phyloP scores from a whole-genome alignment of 2,888 invertebrate species.

The Nebria brevicollis region DNA sequence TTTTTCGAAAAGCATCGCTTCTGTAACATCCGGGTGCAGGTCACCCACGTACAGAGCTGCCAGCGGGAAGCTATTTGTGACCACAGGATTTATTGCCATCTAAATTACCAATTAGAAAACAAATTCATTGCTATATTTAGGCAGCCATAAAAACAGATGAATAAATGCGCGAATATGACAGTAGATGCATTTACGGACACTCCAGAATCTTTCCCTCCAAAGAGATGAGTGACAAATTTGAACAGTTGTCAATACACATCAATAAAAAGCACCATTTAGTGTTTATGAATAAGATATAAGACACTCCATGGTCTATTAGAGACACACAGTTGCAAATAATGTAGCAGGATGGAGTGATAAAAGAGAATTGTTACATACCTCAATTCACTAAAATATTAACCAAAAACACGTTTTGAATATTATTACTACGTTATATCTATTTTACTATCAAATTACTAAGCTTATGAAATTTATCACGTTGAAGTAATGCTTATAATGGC shows the following conservation, averaged over 20 bases:
- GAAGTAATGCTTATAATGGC: not conserved
- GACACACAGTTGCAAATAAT: not conserved
- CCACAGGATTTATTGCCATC: slow-evolving; percentile 54
- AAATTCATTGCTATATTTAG: not conserved
- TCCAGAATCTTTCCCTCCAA: too few species aligned
- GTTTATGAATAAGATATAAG: too few species aligned
- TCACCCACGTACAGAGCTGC: slow-evolving; percentile 99
- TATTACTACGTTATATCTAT: not conserved
- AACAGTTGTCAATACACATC: too few species aligned
- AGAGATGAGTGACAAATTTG: too few species aligned
- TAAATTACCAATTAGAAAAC: not conserved
- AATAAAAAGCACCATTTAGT: too few species aligned
- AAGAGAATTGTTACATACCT: not conserved
- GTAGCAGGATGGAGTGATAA: not conserved
- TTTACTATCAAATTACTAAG: not conserved
- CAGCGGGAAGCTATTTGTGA: slow-evolving; percentile 86
- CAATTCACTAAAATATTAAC: not conserved
- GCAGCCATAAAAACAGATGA: too few species aligned
- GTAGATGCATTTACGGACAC: too few species aligned
- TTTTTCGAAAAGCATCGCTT: slow-evolving; percentile 99
- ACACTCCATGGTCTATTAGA: too few species aligned
- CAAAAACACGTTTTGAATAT: not conserved
- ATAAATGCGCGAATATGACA: too few species aligned
- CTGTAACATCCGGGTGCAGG: slow-evolving; percentile 96
- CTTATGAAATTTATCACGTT: not conserved